Conservation (phyloP, 2,113 vertebrate species). For the Condylura cristata region DNA sequence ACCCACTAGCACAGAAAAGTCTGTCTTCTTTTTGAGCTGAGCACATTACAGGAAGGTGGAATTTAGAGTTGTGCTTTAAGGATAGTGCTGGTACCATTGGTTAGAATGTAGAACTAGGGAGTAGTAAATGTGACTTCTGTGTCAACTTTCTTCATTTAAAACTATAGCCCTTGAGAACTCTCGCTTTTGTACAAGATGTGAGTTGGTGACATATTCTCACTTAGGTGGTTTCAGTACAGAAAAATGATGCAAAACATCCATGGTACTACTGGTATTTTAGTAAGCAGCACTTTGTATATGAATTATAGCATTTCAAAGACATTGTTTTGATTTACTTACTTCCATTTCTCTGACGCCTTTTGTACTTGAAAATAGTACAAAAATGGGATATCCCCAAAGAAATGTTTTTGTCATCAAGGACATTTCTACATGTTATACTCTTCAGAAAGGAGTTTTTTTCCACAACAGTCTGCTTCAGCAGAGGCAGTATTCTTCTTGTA, state of each 20-base stretch:
- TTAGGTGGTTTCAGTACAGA: neutral
- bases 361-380: conserved; percentile 32
- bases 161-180: neutral
- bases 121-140: neutral
- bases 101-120: neutral
- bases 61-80: neutral
- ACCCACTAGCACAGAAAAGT: neutral
- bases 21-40: neutral
- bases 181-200: neutral
- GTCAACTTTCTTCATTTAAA: conserved; percentile 30
- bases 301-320: neutral
- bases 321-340: conserved; percentile 42
- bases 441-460: neutral
- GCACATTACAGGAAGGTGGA: neutral
- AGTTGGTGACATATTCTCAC: neutral
- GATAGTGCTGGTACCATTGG: neutral
- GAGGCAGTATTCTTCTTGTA: neutral
- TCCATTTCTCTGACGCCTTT: neutral
- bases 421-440: neutral
- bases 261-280: neutral
- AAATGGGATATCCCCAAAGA: neutral
- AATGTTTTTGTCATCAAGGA: conserved; percentile 39
- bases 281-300: neutral
- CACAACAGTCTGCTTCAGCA: neutral
- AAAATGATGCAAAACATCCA: neutral